A percentile compares a stretch with the other conserved stretches of the same genome.
Evolutionary conservation across 2,797 vertebrate genomes (phyloP).

Genomic region (Eulemur coronatus): DNA sequence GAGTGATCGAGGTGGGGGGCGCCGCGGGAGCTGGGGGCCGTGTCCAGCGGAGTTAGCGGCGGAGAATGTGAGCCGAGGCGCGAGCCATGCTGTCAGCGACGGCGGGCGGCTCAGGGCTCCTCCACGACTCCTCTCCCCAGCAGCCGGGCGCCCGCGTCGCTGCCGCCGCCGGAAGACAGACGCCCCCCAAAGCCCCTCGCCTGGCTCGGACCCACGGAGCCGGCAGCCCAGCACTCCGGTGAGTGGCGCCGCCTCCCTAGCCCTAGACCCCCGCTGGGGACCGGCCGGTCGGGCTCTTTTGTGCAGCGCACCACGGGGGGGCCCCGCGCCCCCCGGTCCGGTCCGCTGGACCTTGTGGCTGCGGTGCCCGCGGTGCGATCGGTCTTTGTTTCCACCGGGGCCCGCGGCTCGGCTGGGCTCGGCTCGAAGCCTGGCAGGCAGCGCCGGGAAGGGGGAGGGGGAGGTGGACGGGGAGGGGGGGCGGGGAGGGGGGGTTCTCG

Average conservation of each 20-base stretch:
- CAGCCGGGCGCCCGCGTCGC: conserved; percentile 74
- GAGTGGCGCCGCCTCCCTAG: conserved; percentile 72
- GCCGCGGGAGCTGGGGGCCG: conserved; percentile 67
- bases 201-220: conserved; percentile 76
- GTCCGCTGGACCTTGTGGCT: conserved; percentile 77
- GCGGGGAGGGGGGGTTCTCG: conserved; percentile 73
- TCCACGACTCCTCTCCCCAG: conserved; percentile 85
- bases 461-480: conserved; percentile 65
- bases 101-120: conserved; percentile 87
- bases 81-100: conserved; percentile 87
- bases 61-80: conserved; percentile 83
- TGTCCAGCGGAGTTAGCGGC: conserved; percentile 79
- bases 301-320: conserved; percentile 69
- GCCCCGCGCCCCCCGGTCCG: conserved; percentile 60
- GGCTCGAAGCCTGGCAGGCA: conserved; percentile 80
- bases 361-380: conserved; percentile 78
- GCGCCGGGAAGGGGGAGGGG: conserved; percentile 77
- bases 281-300: conserved; percentile 71
- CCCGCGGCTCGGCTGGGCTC: conserved; percentile 80
- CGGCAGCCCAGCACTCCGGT: conserved; percentile 79
- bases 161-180: conserved; percentile 73
- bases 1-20: conserved; percentile 60
- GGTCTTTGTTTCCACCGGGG: conserved; percentile 81
- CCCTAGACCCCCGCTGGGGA: conserved; percentile 62
- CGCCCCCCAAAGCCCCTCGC: conserved; percentile 70